Percentiles rank a stretch among this genome's conserved stretches.
Evolutionary conservation across 2,113 vertebrate species (phyloP).

Genomic region (Bubalus kerabau): DNA sequence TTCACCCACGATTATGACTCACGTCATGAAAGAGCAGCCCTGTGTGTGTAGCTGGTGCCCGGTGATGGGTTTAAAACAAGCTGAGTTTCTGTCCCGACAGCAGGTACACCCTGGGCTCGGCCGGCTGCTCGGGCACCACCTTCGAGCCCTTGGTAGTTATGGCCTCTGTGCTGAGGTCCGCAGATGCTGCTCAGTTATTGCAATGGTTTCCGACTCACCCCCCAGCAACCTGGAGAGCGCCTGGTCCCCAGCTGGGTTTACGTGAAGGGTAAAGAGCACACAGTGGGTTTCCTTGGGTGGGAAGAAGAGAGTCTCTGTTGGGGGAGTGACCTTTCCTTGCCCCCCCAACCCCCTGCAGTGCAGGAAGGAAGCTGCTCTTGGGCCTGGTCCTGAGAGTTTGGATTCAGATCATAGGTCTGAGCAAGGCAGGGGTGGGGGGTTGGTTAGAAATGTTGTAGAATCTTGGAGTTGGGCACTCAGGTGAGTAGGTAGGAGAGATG

Average conservation of each 20-base stretch:
- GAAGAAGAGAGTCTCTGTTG: neutral
- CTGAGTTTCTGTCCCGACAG: neutral
- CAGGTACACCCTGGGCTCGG: neutral
- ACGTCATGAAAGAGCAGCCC: neutral
- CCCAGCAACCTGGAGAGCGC: neutral
- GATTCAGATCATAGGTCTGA: neutral
- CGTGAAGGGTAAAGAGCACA: neutral
- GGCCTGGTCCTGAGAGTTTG: neutral
- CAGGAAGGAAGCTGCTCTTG: neutral
- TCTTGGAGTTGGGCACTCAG: neutral
- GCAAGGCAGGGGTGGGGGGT: neutral
- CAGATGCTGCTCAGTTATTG: neutral
- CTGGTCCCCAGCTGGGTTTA: neutral
- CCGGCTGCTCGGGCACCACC: neutral
- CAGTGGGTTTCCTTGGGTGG: neutral
- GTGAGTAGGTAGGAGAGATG: neutral
- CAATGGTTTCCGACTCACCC: neutral
- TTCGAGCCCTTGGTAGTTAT: neutral
- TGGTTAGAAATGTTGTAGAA: neutral
- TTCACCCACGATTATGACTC: neutral
- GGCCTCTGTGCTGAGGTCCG: neutral
- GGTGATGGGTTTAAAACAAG: neutral
- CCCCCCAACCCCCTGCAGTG: accelerated
- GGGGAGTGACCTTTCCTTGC: neutral
- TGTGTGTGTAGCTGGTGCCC: neutral